Evolutionary conservation across 1,140 invertebrate genomes (phyloP).

Genomic region (Acyrthosiphon pisum): DNA sequence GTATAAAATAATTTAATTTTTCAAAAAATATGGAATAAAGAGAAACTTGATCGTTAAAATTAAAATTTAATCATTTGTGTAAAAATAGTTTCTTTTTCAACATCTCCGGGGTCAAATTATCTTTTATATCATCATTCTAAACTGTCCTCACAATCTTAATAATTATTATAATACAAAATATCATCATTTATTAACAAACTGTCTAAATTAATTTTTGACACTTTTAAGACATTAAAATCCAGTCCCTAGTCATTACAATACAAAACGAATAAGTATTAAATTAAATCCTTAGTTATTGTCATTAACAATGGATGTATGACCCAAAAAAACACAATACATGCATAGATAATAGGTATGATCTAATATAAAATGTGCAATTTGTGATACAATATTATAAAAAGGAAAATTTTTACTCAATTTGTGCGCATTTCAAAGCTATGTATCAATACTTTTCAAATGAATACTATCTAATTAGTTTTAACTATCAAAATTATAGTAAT

Average conservation of each 20-base stretch:
- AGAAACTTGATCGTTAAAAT: not conserved
- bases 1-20: not conserved
- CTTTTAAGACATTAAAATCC: not conserved
- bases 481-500: not conserved
- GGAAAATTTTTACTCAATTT: not conserved
- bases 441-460: not conserved
- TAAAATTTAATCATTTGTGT: not conserved
- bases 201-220: not conserved
- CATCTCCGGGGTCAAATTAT: not conserved
- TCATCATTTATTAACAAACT: not conserved
- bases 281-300: not conserved
- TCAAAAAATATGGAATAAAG: not conserved
- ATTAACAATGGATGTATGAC: not conserved
- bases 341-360: not conserved
- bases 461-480: not conserved
- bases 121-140: not conserved
- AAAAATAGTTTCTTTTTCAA: not conserved
- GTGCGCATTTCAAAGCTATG: not conserved
- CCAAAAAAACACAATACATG: not conserved
- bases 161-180: not conserved
- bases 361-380: not conserved
- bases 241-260: not conserved
- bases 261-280: not conserved
- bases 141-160: not conserved
- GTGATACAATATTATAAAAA: not conserved